These are phyloP conservation scores for Anthopleura sola DNA, from an alignment of 64 coral and sea anemone species.

Conservation along the genomic window DNA sequence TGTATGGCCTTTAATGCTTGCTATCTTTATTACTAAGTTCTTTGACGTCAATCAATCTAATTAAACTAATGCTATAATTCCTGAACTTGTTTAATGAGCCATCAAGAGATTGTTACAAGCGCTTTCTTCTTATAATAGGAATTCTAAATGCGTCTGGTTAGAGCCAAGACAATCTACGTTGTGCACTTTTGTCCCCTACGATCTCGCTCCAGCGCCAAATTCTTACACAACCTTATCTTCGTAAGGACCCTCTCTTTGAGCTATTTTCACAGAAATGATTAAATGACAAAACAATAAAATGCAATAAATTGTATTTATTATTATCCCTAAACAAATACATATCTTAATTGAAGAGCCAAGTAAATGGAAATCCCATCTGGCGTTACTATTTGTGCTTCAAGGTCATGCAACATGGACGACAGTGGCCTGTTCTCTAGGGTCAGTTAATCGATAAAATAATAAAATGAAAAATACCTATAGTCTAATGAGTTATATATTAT, in stretches of 20 bases:
- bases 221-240: too few relatives aligned
- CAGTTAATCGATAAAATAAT: background rate
- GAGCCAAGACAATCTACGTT: too few relatives aligned
- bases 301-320: background rate
- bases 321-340: background rate
- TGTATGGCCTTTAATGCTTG: background rate
- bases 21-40: background rate
- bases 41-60: background rate
- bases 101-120: too few relatives aligned
- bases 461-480: background rate
- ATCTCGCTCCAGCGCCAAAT: too few relatives aligned
- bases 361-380: background rate
- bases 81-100: background rate
- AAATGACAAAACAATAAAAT: background rate
- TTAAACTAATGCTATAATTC: constrained; percentile 3
- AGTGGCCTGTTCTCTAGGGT: background rate
- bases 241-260: too few relatives aligned
- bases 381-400: background rate
- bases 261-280: background rate
- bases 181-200: too few relatives aligned
- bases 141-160: too few relatives aligned
- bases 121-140: too few relatives aligned
- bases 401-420: constrained; percentile 4
- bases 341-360: too few relatives aligned
- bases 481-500: background rate